Evolutionary conservation across 92 coral and sea anemone genomes (phyloP), one percentile per base, ranked within the genome.

Genomic region (Hydrozoanthus gracilis): DNA sequence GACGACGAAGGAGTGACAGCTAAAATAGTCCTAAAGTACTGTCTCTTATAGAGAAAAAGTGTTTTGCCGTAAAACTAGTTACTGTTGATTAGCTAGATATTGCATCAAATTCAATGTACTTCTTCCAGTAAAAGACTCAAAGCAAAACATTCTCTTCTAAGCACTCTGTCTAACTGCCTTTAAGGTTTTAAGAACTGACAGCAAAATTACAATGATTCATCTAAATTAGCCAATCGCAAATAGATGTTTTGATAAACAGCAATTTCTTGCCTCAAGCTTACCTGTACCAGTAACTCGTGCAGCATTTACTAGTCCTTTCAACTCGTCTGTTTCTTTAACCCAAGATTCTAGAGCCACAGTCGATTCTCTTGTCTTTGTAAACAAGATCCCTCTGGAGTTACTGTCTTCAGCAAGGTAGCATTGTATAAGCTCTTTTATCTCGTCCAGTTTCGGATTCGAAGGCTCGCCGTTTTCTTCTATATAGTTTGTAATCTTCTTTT

Each of bases 361-460:
- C 35, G 95, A 92, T 77, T 89, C 95, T 45, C 96, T 84, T 14
- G 98, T 94, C 87, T 89, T 89, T 15, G 94, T 92, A 60, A 96
- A 96, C 51, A 96, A 65, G 54, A 96, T 96, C 77, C 98, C 98
- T 87, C 92, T 94, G 5, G 98, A 79, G 7, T 91, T 79, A 46
- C 35, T 52, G 7, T 65, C 79, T 14, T 17, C 9, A 7, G 79
- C 39, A 69, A 51, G 82, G 76, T 75, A 64, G 2, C 72, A 60
- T 3, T 86, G 44, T 44, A 94, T 79, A 8, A 91, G 55, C 5
- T 88, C 93, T 80, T 91, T 83, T 8, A 96, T 91, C 71, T 44
- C 87, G 83, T 58, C 74, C 54, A 96, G 86, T 8, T 84, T 83
- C 12, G 99, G 94, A 55, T 96, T 96, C 51, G 73, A 17, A 2